Evolutionary conservation across 2,888 invertebrate genomes (phyloP).

Genomic region (Eupithecia tripunctaria): DNA sequence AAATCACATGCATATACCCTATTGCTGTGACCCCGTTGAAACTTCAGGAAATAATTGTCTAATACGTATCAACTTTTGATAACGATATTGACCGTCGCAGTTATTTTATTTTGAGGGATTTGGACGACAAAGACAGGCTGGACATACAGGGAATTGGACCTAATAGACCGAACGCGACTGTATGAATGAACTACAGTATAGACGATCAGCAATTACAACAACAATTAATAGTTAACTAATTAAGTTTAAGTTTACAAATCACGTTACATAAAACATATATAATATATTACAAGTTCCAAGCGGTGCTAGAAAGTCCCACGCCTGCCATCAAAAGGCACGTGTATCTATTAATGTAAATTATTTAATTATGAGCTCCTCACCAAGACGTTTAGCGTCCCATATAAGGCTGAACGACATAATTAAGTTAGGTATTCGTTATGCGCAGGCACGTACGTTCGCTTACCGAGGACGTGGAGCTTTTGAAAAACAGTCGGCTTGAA

Average conservation of each 20-base stretch:
- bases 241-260: not conserved
- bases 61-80: too few relatives aligned
- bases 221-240: not conserved
- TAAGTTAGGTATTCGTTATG: conserved; percentile 72
- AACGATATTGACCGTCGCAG: too few relatives aligned
- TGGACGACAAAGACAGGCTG: too few relatives aligned
- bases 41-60: too few relatives aligned
- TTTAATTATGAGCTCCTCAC: conserved; percentile 51
- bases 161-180: too few relatives aligned
- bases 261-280: not conserved
- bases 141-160: too few relatives aligned
- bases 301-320: not conserved
- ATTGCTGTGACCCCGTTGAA: too few relatives aligned
- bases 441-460: conserved; percentile 60
- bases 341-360: conserved; percentile 30
- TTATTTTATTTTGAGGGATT: too few relatives aligned
- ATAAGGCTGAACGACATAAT: conserved; percentile 73
- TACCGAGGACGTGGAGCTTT: conserved; percentile 36
- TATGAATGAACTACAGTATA: too few relatives aligned
- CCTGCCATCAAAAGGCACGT: not conserved
- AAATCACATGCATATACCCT: too few relatives aligned
- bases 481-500: conserved; percentile 25
- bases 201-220: not conserved
- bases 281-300: not conserved
- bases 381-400: conserved; percentile 71